Base-by-base conservation (phyloP, 1,140 invertebrate species). In the Diprion similis region DNA sequence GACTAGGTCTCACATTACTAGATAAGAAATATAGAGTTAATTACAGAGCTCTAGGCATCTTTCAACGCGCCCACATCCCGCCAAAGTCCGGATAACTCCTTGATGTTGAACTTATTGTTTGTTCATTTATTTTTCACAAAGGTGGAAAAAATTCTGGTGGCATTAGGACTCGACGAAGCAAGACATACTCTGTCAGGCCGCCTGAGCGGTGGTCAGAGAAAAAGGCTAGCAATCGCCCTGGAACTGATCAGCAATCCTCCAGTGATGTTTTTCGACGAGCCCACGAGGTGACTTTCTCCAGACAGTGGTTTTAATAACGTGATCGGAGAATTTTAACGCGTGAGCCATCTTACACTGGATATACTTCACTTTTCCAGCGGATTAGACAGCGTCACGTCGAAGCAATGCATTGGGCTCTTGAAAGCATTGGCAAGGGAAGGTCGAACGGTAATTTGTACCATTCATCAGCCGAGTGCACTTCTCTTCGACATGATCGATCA, bases 241-340 rank as follows among this genome's bases (percentile, higher is more conserved):
- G 94, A 95, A 84, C 83, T 95, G 74, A 89, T 97, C 69, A 96
- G 94, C 81, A 96, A 98, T 87, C 96, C 96, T 9, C 95, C 95
- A 7, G 90, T 98, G 10, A 92, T 98, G 89, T 97, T 97, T 87
- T 93, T 98, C 79, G 97, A 98, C 84, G 97, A 98, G 85, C 96
- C 96, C 65, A 98, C 96, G 8, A 97, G 95, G 96, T 97, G 85
- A 91, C 59, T 37, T 37, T 37, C 24, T 3, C 24, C 24, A 37
- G 24, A 37, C 6, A 37, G 2, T 37, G 24, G 24, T 37, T 37
- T 37, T 37, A 37, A 37, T 37, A 37, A 37, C 24, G 24, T 37
- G 24, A 37, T 37, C 24, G 24, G 24, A 37, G 24, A 37, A 37
- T 37, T 37, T 37, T 37, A 37, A 37, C 24, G 24, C 24, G 24